These are phyloP conservation scores for Sorex fumeus DNA, from an alignment of 2,113 vertebrate species.

Conservation along the genomic window DNA sequence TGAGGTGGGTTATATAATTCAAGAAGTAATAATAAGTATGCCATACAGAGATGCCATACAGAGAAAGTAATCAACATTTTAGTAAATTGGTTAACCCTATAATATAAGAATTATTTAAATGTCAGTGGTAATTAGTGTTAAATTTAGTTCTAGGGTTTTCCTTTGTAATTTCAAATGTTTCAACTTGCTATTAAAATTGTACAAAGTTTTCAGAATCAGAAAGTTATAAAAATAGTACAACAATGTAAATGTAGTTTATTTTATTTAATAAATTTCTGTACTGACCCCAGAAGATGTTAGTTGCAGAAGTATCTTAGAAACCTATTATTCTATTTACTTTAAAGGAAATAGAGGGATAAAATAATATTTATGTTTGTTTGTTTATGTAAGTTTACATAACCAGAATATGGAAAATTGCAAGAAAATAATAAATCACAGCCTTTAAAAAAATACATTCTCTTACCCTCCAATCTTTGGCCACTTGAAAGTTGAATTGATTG, in stretches of 20 bases:
- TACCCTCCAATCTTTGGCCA: too few species aligned
- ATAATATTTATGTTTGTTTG: too few species aligned
- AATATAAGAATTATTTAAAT: not conserved
- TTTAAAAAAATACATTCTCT: too few species aligned
- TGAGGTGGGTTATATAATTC: not conserved
- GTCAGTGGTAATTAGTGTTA: not conserved
- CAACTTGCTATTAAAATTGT: not conserved
- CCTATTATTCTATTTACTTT: too few species aligned
- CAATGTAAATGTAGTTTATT: not conserved
- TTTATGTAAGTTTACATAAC: too few species aligned
- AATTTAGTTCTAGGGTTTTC: not conserved
- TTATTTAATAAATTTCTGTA: not conserved
- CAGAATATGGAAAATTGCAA: too few species aligned
- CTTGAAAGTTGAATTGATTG: too few species aligned
- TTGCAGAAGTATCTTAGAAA: not conserved
- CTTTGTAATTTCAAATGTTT: not conserved
- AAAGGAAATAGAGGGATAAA: too few species aligned
- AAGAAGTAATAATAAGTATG: not conserved
- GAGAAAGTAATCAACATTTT: not conserved
- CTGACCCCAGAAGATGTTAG: not conserved
- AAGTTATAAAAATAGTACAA: not conserved
- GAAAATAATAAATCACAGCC: too few species aligned
- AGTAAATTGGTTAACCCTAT: not conserved
- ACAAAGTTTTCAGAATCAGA: not conserved
- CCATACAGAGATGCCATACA: not conserved